Evolutionary conservation across 2,797 vertebrate genomes (phyloP), one percentile per base, ranked within the genome.

Genomic region (Chlorospingus flavigularis): DNA sequence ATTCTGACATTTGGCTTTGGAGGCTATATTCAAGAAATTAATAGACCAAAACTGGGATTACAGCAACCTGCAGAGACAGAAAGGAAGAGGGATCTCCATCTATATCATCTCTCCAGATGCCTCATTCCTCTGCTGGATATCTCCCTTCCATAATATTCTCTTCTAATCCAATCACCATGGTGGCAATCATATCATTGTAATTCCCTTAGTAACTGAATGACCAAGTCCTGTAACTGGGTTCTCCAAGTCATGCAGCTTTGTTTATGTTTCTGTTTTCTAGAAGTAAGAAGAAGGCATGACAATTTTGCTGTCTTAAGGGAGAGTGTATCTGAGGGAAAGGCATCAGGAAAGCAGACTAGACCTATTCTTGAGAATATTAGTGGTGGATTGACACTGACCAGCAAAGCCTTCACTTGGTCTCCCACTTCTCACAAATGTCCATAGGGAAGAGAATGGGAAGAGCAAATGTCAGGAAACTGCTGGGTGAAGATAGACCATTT

Each of bases 371-470:
- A 81, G 6, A 63, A 17, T 17, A 55, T 31, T 23, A 14, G 4
- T 47, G 7, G 11, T n/a, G 10, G 3, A 8, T 43, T 60, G 33
- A 31, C 1, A 1, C 1, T 45, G 33, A 13, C 11, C 31, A 71
- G 20, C 7, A 62, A 70, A 76, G 2, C 2, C 6, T 20, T 18
- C 50, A 35, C 10, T n/a, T 31, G 25, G 17, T 28, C 26, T 20
- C 31, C 43, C 16, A 31, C 14, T 86, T 39, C 26, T 13, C 18
- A 40, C 9, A 40, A 11, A 35, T 30, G 28, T 37, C 42, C 21
- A 17, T 7, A 9, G 13, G 21, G 40, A 82, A 57, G 13, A 51
- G 8, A 72, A 42, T n/a, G 11, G 20, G 28, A 86, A 67, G 17
- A 39, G 25, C 8, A 45, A 58, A 63, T 26, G 6, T 40, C n/a